Base-by-base conservation (phyloP, 2,113 vertebrate species). In the Dunckerocampus dactyliophorus region DNA sequence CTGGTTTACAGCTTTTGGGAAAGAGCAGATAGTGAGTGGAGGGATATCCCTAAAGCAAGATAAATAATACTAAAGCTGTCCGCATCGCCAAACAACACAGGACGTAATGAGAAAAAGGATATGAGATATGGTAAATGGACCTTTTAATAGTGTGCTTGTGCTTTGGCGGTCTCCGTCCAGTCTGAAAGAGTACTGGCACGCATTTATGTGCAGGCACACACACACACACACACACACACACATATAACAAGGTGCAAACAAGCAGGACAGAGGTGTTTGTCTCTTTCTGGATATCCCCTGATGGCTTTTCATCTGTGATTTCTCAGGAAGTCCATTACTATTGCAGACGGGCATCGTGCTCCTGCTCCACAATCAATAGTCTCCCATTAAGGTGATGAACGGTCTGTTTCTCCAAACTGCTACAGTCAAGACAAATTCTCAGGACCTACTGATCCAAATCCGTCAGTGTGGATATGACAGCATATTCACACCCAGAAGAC, bases 351-450 rank as follows among this genome's bases (percentile, higher is more conserved):
- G 76, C 63, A 69, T 74, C 67, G 34, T 66, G 82, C 74, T 77
- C 62, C 75, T 76, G 77, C 81, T 72, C 81, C 69, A 57, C 80
- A 79, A 88, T 88, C 87, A 82, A 88, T 88, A 88, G 76, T 82
- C 82, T 79, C 86, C 84, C 85, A 88, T 88, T 87, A 86, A 82
- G 73, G 85, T 87, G 87, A 88, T 87, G 87, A 87, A 88, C 85
- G 71, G 77, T 75, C 72, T 43, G 67, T 81, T 81, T 83, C 76
- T 77, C 64, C 69, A 80, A 77, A 67, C 69, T 63, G 61, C 80
- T 73, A 60, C 73, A 71, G 83, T 83, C 76, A 69, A 82, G 80
- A 84, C 79, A 80, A 79, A 86, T 85, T 86, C 77, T 74, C 74
- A 43, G 72, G 71, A 79, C 59, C 73, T 63, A 67, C 74, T 76